Evolutionary conservation across 2,797 vertebrate species (phyloP), one percentile per base, ranked within the genome.

Genomic region (Alca torda): DNA sequence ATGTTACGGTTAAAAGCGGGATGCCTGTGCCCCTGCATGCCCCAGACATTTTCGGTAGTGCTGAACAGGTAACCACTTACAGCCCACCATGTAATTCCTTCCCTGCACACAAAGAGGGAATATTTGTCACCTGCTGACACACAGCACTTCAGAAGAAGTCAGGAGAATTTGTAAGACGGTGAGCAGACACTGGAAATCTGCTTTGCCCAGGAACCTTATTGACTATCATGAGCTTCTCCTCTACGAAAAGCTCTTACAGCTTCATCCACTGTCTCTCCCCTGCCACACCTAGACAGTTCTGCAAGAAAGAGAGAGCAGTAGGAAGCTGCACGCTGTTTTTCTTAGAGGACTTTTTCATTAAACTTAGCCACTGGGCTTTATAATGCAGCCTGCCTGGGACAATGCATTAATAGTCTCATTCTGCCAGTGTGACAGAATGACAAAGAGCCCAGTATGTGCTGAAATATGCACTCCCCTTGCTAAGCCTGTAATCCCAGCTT

Each of bases 331-430:
- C 51, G 41, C 17, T 88, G 57, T 13, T 91, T 87, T 86, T 72
- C 69, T 90, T 59, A 65, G 72, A 45, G 35, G 41, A 46, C 31
- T 74, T 86, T 89, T 95, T 95, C n/a, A 96, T 95, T 95, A 93
- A 91, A 94, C 53, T 79, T 95, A 64, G 87, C 80, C 83, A 91
- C 51, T 91, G 83, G 85, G 83, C 72, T 95, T 96, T 94, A 57
- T 87, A 95, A 90, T 16, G 16, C 59, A 86, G 77, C 74, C 83
- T 88, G 80, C 31, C 91, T 82, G n/a, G 93, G 80, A 95, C 96
- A 96, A 93, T 74, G 63, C 83, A 87, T 92, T 95, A 95, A 95
- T 95, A 94, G 95, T 94, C 91, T 97, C 74, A 94, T 95, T 96
- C 90, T 87, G 60, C 26, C 83, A 70, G 41, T 46, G 83, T 94